Evolutionary conservation across 1,140 invertebrate genomes (phyloP), one percentile per base, ranked within the genome.

Genomic region (Procambarus virginalis): DNA sequence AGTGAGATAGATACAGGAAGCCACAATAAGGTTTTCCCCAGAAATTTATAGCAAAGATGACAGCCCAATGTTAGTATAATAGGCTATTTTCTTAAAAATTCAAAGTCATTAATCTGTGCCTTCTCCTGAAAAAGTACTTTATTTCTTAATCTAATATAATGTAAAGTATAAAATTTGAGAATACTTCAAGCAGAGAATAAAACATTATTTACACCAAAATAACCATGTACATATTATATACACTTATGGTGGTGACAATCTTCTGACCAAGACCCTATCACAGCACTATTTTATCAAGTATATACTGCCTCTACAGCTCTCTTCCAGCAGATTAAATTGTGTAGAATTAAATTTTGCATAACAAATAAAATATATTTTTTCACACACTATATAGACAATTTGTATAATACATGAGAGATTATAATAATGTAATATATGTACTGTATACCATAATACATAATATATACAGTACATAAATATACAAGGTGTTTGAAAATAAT

Each of bases 201-300:
- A 84, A 84, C 48, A 73, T 49, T 88, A 88, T 88, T 55, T 88
- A 88, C 86, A 88, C 70, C 70, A 86, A 51, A 60, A 51, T 86
- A 88, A 88, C 79, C 82, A 60, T 75, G 75, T 51, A 34, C 75
- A 82, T 49, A 76, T 73, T 80, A 73, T 82, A 73, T 88, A 88
- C 64, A 86, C 79, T 55, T 48, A 82, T 75, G 49, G 51, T 76
- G 70, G 82, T 73, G 20, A 82, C 60, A 34, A 86, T 79, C n/a
- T 48, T 20, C 68, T 88, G 86, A 82, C 86, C 86, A 88, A 88
- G 86, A 88, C 83, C 86, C 60, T 88, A 88, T 88, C 86, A 88
- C 86, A 88, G 86, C 86, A 76, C 76, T 86, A 79, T 82, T 73
- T 75, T 60, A 81, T 68, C 34, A 82, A 78, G 76, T 79, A 46